These are phyloP conservation scores for Atta colombica DNA, from an alignment of 1,140 invertebrate genomes.

Conservation along the genomic window DNA sequence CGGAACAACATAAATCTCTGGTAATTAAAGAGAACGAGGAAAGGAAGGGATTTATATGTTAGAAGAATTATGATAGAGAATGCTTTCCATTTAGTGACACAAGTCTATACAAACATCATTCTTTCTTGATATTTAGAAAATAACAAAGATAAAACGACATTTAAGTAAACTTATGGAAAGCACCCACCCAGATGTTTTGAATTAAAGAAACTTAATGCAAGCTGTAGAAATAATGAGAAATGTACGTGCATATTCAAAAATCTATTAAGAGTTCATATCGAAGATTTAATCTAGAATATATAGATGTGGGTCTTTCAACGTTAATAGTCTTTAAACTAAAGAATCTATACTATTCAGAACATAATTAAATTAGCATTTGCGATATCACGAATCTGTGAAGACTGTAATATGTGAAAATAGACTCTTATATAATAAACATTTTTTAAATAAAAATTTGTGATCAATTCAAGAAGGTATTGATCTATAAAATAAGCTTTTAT, in stretches of 20 bases:
- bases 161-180: too few species aligned
- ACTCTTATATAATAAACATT: neutral
- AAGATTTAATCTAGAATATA: neutral
- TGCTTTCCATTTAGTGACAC: too few species aligned
- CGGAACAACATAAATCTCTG: conserved; percentile 1
- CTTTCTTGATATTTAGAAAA: too few species aligned
- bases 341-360: neutral
- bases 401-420: neutral
- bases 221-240: neutral
- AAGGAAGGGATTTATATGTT: neutral
- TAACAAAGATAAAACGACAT: too few species aligned
- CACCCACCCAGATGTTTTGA: neutral
- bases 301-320: neutral
- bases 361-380: neutral
- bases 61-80: neutral
- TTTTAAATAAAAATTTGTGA: conserved; percentile 11
- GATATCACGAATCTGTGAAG: neutral
- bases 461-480: neutral
- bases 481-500: neutral
- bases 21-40: neutral
- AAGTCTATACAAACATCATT: too few species aligned
- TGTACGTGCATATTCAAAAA: neutral
- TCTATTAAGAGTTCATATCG: neutral
- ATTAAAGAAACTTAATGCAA: neutral
- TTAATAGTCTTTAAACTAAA: neutral